Conservation (phyloP, 2,888 invertebrate genomes). For the Andrena bucephala region DNA sequence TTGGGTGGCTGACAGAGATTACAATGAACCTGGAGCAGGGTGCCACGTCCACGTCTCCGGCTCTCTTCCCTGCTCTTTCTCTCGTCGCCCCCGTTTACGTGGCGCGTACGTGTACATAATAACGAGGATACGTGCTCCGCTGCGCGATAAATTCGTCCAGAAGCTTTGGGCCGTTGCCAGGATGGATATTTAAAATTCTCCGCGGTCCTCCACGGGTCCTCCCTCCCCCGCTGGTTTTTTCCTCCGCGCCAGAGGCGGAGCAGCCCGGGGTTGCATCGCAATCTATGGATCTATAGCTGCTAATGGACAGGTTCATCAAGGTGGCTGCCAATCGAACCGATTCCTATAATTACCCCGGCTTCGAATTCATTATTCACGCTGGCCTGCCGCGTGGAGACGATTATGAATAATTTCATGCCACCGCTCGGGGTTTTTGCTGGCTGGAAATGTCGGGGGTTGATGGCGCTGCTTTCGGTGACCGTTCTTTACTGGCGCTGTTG, state of each 20-base stretch:
- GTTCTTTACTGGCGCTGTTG: background rate
- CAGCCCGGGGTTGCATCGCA: background rate
- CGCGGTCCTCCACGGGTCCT: slow-evolving; percentile 55
- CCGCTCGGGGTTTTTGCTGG: background rate
- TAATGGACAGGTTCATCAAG: slow-evolving; percentile 52
- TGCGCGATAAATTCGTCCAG: slow-evolving; percentile 76
- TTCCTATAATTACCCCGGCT: slow-evolving; percentile 42
- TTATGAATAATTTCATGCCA: slow-evolving; percentile 38
- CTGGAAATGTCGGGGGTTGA: slow-evolving; percentile 13
- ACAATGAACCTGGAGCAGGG: slow-evolving; percentile 42
- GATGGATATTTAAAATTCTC: slow-evolving; percentile 79
- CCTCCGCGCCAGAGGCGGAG: slow-evolving; percentile 6
- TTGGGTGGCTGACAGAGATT: slow-evolving; percentile 59
- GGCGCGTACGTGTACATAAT: slow-evolving; percentile 53
- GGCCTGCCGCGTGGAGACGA: slow-evolving; percentile 6
- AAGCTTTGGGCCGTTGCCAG: slow-evolving; percentile 76
- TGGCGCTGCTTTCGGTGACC: background rate
- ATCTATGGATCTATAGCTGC: slow-evolving; percentile 31
- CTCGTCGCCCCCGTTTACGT: slow-evolving; percentile 25
- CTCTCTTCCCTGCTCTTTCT: background rate
- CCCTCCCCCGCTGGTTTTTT: slow-evolving; percentile 23
- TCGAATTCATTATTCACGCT: slow-evolving; percentile 38
- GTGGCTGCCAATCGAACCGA: slow-evolving; percentile 49
- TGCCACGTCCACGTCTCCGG: background rate
- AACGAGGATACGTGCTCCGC: slow-evolving; percentile 51